Evolutionary conservation across 2,888 invertebrate genomes (phyloP).

Genomic region (Odontocolon sp.): DNA sequence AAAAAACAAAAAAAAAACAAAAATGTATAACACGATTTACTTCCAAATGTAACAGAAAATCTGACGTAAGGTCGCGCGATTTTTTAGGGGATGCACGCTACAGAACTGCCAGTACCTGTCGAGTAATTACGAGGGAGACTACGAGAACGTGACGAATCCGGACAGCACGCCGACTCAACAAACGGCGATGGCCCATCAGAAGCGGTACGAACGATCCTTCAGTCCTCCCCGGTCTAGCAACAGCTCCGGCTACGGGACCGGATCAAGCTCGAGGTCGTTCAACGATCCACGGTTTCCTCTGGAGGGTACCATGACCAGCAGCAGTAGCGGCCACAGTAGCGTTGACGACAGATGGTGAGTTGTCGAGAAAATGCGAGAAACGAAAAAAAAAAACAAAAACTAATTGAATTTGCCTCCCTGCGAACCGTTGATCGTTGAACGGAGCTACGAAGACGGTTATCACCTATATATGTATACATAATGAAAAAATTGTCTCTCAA

Average conservation of each 20-base stretch:
- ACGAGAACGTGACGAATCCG: conserved; percentile 85
- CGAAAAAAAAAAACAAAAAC: conserved; percentile 17
- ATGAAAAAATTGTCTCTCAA: conserved; percentile 27
- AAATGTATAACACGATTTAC: too few species aligned
- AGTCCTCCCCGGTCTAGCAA: conserved; percentile 91
- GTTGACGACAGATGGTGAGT: conserved; percentile 85
- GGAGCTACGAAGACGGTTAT: conserved; percentile 48
- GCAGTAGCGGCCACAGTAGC: conserved; percentile 85
- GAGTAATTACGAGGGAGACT: conserved; percentile 85
- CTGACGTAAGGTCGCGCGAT: background rate
- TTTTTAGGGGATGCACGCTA: conserved; percentile 84
- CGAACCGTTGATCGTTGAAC: conserved; percentile 60
- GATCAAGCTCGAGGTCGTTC: conserved; percentile 81
- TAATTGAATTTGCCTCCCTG: conserved; percentile 32
- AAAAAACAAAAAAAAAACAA: background rate
- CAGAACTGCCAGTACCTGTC: conserved; percentile 86
- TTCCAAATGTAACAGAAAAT: background rate
- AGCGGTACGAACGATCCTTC: conserved; percentile 88
- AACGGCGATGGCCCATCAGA: conserved; percentile 84
- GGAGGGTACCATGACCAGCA: conserved; percentile 84
- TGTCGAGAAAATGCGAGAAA: conserved; percentile 39
- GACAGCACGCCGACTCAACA: conserved; percentile 79
- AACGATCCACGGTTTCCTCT: conserved; percentile 79
- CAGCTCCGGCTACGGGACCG: conserved; percentile 93
- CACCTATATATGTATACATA: too few species aligned